Conservation (phyloP, 2,888 invertebrate genomes). For the Caenorhabditis virilis region DNA sequence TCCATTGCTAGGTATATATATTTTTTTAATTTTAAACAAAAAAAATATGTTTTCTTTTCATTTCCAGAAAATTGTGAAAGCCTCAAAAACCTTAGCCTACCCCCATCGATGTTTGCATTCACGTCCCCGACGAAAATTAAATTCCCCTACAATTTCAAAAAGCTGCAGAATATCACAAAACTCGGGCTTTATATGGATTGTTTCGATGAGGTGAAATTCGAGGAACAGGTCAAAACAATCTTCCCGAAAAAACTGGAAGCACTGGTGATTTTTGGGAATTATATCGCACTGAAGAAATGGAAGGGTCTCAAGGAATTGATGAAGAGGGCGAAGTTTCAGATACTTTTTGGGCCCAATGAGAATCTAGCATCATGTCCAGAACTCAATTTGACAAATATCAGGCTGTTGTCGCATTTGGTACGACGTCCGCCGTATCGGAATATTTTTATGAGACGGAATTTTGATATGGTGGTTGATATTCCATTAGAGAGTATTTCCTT, state of each 20-base stretch:
- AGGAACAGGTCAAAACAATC: not conserved
- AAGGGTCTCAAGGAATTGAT: conserved; percentile 16
- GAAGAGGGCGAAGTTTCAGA: conserved; percentile 19
- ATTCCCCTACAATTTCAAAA: not conserved
- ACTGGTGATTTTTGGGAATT: conserved; percentile 36
- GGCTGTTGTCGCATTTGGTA: conserved; percentile 32
- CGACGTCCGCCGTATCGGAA: conserved; percentile 27
- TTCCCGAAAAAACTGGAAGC: conserved; percentile 5
- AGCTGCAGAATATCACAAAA: conserved; percentile 11
- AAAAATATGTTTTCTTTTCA: not conserved
- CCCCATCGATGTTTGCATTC: conserved; percentile 28
- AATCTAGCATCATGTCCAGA: conserved; percentile 26
- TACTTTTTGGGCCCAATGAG: conserved; percentile 33
- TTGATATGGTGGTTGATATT: conserved; percentile 6
- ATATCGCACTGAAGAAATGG: conserved; percentile 15
- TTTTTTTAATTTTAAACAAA: not conserved
- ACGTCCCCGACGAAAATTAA: not conserved
- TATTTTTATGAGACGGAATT: conserved; percentile 10
- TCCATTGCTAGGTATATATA: conserved; percentile 6
- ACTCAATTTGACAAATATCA: conserved; percentile 16
- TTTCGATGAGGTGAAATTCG: conserved; percentile 25
- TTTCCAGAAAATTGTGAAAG: conserved; percentile 7
- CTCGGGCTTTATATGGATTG: conserved; percentile 36
- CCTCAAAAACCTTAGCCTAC: conserved; percentile 24
- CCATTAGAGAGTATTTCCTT: conserved; percentile 10